Evolutionary conservation across 1,140 invertebrate genomes (phyloP), one percentile per base, ranked within the genome.

Genomic region (Drosophila ambigua): DNA sequence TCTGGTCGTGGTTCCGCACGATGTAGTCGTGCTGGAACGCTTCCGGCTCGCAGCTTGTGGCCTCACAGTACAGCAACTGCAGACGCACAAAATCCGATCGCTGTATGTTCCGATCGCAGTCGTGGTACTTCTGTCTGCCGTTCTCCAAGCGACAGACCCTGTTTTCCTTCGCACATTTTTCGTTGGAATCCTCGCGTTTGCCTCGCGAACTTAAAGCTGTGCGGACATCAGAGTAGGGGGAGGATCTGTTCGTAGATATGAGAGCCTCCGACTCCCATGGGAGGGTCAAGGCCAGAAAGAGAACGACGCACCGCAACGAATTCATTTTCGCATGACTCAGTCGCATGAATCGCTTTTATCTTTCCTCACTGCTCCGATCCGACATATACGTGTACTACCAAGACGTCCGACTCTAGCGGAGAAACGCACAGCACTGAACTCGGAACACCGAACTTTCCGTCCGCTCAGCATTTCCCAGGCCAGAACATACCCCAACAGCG

Each of bases 311-410:
- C 15, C 64, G 48, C 6, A 54, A 0, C 7, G 61, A 51, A 59
- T 67, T 71, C 82, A 85, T 85, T 31, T 46, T 46, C 45, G n/a
- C 11, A 52, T 85, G 78, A 85, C 58, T 85, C 82, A 84, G 39
- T 24, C 1, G 0, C 20, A 49, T 26, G 46, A 69, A 58, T 13
- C 39, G 9, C 13, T 23, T 48, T 45, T 48, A 46, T 35, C 55
- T 67, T 41, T 60, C n/a, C 51, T 43, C 57, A 61, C 48, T 26
- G 61, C 24, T 23, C 24, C 35, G 24, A 2, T 13, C 11, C 5
- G 16, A 54, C n/a, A 49, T 82, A 39, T 53, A 46, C 48, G 7
- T 13, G 50, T 20, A 24, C 23, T 24, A 24, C 23, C 23, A 24
- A 24, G 39, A 59, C 71, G 82, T 75, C 78, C 69, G 65, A 46